Percentiles rank a stretch among this genome's conserved stretches.
Conservation (phyloP, 2,888 invertebrate genomes). For the Eumacrocentrus americanus region DNA sequence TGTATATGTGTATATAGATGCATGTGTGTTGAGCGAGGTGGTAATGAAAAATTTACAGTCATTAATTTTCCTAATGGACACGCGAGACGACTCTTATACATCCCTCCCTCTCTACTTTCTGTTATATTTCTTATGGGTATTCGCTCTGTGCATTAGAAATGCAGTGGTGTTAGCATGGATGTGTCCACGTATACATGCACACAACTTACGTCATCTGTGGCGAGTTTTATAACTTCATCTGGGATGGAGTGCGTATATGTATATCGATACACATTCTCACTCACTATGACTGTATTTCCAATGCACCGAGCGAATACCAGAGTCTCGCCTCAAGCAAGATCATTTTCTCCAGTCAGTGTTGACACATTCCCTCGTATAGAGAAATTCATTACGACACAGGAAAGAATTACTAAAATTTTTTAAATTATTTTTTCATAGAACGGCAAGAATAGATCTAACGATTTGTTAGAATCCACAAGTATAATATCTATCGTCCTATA, state of each 20-base stretch:
- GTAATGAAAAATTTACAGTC: not conserved
- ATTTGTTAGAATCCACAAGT: not conserved
- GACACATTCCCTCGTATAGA: not conserved
- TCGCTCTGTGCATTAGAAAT: too few species aligned
- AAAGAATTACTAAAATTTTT: not conserved
- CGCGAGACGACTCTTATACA: conserved; percentile 41
- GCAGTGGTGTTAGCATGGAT: too few species aligned
- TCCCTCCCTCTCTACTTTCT: conserved; percentile 37
- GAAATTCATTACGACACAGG: not conserved
- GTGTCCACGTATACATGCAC: too few species aligned
- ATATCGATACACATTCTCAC: too few species aligned
- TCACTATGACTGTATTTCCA: too few species aligned
- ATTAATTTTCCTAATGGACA: too few species aligned
- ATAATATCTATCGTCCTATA: not conserved
- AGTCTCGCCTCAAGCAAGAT: conserved; percentile 7
- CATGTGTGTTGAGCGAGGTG: not conserved
- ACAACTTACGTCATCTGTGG: too few species aligned
- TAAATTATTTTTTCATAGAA: not conserved
- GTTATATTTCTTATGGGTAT: too few species aligned
- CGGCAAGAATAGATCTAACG: not conserved
- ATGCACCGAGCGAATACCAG: too few species aligned
- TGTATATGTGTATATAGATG: not conserved
- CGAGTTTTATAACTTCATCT: too few species aligned
- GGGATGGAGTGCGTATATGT: too few species aligned
- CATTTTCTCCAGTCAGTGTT: not conserved